Conservation (phyloP, 2,888 invertebrate species). For the Coremacera marginata region DNA sequence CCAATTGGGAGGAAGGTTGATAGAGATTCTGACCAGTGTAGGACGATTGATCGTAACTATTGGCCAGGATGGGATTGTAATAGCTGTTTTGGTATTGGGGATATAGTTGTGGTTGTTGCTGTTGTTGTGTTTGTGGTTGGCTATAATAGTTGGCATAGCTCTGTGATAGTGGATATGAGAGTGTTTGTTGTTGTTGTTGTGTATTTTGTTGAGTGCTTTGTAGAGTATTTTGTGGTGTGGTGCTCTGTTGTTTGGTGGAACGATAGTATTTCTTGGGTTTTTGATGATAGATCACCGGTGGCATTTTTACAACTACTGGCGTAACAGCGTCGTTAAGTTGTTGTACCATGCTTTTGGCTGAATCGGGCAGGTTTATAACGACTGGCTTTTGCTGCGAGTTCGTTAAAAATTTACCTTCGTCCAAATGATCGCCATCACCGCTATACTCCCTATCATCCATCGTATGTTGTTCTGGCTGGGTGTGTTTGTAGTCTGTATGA, state of each 20-base stretch:
- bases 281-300: conserved; percentile 49
- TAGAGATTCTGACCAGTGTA: background rate
- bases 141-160: background rate
- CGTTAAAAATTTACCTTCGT: background rate
- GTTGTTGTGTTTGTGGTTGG: background rate
- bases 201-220: background rate
- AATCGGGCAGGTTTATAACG: conserved; percentile 47
- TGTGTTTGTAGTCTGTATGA: conserved; percentile 12
- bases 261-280: background rate
- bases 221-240: background rate
- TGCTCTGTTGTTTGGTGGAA: background rate
- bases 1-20: background rate
- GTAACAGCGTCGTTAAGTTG: conserved; percentile 20
- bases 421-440: background rate
- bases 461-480: background rate
- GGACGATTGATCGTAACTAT: background rate
- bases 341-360: conserved; percentile 7
- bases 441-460: background rate
- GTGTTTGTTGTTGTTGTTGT: conserved; percentile 3
- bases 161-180: background rate
- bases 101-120: conserved; percentile 20
- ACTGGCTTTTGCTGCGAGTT: conserved; percentile 43
- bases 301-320: conserved; percentile 47
- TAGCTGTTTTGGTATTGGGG: conserved; percentile 28
- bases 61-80: conserved; percentile 18